Conservation (phyloP, 92 coral and sea anemone genomes). For the Zoanthus gigantus region DNA sequence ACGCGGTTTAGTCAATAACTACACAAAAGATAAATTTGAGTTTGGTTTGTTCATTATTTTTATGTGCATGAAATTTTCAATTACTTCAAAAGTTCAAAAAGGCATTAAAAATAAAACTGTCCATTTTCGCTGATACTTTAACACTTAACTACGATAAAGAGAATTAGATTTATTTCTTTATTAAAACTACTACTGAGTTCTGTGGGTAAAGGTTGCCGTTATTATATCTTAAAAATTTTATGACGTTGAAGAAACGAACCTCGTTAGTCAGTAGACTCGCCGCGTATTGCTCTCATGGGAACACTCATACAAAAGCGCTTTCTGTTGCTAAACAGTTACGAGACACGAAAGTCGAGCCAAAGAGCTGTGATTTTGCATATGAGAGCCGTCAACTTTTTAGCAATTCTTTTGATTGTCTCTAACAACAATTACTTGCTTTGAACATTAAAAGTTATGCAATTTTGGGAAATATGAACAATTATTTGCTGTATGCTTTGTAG, state of each 20-base stretch:
- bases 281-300: slow-evolving; percentile 37
- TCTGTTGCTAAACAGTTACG: background rate
- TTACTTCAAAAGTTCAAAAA: background rate
- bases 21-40: background rate
- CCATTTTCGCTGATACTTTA: background rate
- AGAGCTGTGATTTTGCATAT: slow-evolving; percentile 35
- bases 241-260: background rate
- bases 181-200: background rate
- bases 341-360: slow-evolving; percentile 30
- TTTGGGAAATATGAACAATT: slow-evolving; percentile 11
- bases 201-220: background rate
- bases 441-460: slow-evolving; percentile 20
- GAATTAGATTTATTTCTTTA: background rate
- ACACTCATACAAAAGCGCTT: slow-evolving; percentile 2
- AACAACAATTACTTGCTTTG: slow-evolving; percentile 11
- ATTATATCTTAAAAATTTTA: background rate
- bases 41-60: background rate
- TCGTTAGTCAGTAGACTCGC: slow-evolving; percentile 1
- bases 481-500: slow-evolving; percentile 1
- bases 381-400: slow-evolving; percentile 16
- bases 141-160: background rate
- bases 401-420: slow-evolving; percentile 1
- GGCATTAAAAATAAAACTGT: background rate
- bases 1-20: background rate
- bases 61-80: background rate